These are phyloP conservation scores for Eupsittula cactorum DNA, from an alignment of 2,113 vertebrate species.

Conservation along the genomic window DNA sequence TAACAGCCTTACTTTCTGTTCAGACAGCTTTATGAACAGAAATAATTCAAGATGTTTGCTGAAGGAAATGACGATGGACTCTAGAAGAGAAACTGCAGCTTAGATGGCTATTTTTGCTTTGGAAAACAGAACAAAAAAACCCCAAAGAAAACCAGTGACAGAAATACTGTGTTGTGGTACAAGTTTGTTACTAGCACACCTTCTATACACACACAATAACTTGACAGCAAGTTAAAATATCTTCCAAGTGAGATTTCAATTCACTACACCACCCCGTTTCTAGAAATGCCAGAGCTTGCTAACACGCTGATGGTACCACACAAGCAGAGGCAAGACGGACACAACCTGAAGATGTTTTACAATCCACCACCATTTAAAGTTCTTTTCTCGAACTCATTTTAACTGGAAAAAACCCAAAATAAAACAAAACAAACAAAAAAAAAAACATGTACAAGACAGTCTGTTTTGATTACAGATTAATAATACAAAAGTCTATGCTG, in stretches of 20 bases:
- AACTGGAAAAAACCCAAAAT: conserved; percentile 61
- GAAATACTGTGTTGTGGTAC: conserved; percentile 77
- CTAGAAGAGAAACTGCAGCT: conserved; percentile 72
- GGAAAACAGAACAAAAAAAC: conserved; percentile 50
- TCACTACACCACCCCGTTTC: conserved; percentile 24
- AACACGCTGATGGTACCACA: conserved; percentile 11
- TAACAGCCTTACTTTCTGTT: conserved; percentile 72
- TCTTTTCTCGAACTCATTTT: conserved; percentile 74
- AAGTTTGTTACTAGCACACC: conserved; percentile 67
- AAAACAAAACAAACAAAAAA: background rate
- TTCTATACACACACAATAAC: conserved; percentile 52
- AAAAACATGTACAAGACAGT: conserved; percentile 77
- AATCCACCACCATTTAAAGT: conserved; percentile 66
- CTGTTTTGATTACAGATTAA: conserved; percentile 78
- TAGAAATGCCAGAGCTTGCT: conserved; percentile 35
- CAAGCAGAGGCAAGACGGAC: conserved; percentile 30
- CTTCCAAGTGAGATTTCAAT: conserved; percentile 45
- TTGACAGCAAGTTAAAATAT: conserved; percentile 60
- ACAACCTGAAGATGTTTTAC: conserved; percentile 49
- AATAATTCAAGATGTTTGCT: conserved; percentile 51
- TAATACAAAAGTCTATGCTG: conserved; percentile 72
- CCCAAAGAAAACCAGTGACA: conserved; percentile 71
- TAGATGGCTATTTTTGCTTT: conserved; percentile 70
- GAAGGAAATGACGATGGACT: conserved; percentile 67
- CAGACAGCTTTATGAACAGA: conserved; percentile 40